Evolutionary conservation across 2,113 vertebrate genomes (phyloP).

Genomic region (Catagonus wagneri): DNA sequence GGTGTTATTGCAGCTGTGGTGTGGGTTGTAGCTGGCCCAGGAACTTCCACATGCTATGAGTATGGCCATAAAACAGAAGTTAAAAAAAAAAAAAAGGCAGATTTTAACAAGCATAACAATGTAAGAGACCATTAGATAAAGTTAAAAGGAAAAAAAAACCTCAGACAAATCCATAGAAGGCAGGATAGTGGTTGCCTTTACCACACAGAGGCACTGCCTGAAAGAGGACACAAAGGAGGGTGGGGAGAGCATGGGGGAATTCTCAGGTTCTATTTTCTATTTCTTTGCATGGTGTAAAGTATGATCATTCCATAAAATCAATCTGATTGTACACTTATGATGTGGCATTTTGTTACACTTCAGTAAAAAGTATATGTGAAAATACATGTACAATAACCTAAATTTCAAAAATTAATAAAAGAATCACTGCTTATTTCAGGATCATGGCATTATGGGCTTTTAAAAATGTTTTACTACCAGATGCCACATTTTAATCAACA

Average conservation of each 20-base stretch:
- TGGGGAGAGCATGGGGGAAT: neutral
- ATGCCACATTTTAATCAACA: neutral
- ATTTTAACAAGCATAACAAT: no score
- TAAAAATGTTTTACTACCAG: neutral
- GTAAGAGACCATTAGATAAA: no score
- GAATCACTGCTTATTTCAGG: neutral
- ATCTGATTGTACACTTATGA: neutral
- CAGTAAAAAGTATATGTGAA: neutral
- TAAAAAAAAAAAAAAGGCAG: no score
- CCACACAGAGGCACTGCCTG: neutral
- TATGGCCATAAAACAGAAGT: no score
- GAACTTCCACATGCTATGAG: no score
- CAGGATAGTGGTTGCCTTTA: neutral
- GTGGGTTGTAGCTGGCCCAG: no score
- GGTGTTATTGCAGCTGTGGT: no score
- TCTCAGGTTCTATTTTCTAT: neutral
- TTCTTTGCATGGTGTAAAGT: neutral
- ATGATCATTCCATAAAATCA: neutral
- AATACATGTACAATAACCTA: neutral
- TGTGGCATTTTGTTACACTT: neutral
- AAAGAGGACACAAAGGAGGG: neutral
- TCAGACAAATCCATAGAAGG: neutral
- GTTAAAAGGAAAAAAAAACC: neutral
- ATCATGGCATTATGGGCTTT: neutral
- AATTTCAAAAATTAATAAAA: constrained; percentile 9